Conservation (phyloP, 2,888 invertebrate genomes). For the Sinotaia quadrata region DNA sequence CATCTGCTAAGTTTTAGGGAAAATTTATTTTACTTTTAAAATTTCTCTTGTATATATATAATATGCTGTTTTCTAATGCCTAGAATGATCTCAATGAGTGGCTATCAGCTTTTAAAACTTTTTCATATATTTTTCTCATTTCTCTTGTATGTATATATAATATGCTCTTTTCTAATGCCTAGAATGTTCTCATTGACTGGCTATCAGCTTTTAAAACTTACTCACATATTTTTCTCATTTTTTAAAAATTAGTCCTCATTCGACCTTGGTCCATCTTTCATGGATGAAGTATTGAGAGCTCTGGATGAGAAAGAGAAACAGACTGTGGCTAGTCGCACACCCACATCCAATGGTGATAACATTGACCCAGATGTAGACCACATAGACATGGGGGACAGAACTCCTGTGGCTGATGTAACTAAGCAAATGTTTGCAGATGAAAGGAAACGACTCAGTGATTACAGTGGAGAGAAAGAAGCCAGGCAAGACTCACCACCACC, state of each 20-base stretch:
- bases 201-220: too few species aligned
- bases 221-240: background rate
- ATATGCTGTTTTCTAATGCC: too few species aligned
- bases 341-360: conserved; percentile 13
- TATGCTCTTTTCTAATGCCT: too few species aligned
- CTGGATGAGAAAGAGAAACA: conserved; percentile 65
- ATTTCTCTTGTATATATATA: too few species aligned
- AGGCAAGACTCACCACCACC: conserved; percentile 35
- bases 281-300: conserved; percentile 89
- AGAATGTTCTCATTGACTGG: too few species aligned
- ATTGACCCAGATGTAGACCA: conserved; percentile 6
- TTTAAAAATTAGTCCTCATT: too few species aligned
- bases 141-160: too few species aligned
- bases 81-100: too few species aligned
- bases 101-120: too few species aligned
- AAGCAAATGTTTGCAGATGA: conserved; percentile 10
- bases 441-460: background rate
- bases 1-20: too few species aligned
- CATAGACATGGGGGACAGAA: conserved; percentile 15
- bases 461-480: background rate
- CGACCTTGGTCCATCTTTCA: conserved; percentile 84
- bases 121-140: too few species aligned
- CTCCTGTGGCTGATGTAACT: conserved; percentile 17
- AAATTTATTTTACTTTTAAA: too few species aligned
- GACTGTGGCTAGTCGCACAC: conserved; percentile 40